phyloP scores from a whole-genome alignment of 2,888 invertebrate species.

The Pachymerium ferrugineum region DNA sequence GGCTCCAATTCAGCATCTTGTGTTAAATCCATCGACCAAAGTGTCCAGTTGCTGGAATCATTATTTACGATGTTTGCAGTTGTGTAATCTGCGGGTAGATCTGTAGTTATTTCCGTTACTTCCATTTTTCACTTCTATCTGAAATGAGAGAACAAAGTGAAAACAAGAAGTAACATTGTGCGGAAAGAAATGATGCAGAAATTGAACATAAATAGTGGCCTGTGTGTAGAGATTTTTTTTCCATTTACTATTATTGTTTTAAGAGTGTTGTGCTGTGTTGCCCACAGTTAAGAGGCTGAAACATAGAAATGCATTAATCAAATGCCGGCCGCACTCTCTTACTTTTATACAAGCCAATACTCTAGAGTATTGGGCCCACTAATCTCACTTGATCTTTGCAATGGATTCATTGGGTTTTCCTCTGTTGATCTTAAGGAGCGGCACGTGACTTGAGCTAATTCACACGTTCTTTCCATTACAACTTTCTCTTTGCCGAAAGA shows the following conservation, averaged over 20 bases:
- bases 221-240: too few species aligned
- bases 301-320: too few species aligned
- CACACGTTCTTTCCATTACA: background rate
- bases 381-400: background rate
- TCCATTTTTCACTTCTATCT: background rate
- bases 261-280: too few species aligned
- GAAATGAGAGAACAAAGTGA: too few species aligned
- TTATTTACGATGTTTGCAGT: background rate
- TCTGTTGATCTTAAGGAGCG: background rate
- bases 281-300: too few species aligned
- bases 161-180: too few species aligned
- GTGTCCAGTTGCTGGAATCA: background rate
- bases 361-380: background rate
- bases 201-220: too few species aligned
- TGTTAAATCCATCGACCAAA: background rate
- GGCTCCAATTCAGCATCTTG: background rate
- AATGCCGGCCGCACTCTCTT: too few species aligned
- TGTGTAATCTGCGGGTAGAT: background rate
- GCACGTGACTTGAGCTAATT: background rate
- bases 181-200: too few species aligned
- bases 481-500: background rate
- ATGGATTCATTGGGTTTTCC: background rate
- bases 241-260: too few species aligned
- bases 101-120: background rate
- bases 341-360: too few species aligned